Evolutionary conservation across 2,797 vertebrate genomes (phyloP), one percentile per base, ranked within the genome.

Genomic region (Mus caroli): DNA sequence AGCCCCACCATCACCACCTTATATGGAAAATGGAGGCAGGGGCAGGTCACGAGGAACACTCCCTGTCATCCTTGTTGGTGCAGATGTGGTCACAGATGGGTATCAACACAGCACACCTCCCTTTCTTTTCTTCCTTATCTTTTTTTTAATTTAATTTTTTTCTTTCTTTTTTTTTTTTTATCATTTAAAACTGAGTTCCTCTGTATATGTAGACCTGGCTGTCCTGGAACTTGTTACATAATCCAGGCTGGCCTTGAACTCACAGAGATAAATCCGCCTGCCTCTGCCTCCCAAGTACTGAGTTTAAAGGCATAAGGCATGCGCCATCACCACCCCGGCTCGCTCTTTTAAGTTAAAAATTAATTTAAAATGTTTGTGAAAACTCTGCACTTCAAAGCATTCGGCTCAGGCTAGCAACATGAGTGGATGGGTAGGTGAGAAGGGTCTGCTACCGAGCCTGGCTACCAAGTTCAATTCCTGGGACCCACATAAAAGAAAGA

Each of bases 321-420:
- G 67, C 3, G 34, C 67, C 34, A 37, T 0, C 67, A 67, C 7
- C 2, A 13, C 64, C 31, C 64, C 62, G 4, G 62, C 67, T 71
- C 34, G 20, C 5, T 28, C 43, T 84, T 64, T 37, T 50, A 62
- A 86, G 34, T 73, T 17, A 82, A 91, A 91, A 79, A 14, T 31
- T n/a, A 78, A 54, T 67, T 46, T 52, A 69, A 69, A 85, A 54
- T 88, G 43, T 56, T 87, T 88, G 58, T 69, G 12, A 46, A 96
- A 94, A 85, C 24, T 75, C 46, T 54, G 8, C 79, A 69, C 50
- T 88, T 96, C 82, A 64, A 77, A 96, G 20, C 34, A 24, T 14
- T 54, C 1, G 34, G 37, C 80, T 83, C 37, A 40, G 56, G 40
- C 58, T 43, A 40, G 37, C 28, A 17, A 46, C 37, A 46, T 43